Conservation (phyloP, 2,113 vertebrate genomes). For the Rhabdomys dilectus region DNA sequence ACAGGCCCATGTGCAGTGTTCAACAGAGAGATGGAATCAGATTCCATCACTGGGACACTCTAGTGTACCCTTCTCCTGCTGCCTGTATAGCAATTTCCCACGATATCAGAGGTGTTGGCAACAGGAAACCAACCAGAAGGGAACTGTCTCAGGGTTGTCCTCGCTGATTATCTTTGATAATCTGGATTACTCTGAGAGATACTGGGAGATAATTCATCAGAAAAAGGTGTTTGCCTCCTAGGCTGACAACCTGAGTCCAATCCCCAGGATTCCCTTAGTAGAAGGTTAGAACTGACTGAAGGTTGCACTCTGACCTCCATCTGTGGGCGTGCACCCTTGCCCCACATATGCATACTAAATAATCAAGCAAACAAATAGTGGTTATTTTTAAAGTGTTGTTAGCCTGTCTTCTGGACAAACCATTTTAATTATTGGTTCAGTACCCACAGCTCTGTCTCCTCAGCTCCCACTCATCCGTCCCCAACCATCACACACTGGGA, state of each 20-base stretch:
- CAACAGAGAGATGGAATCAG: background rate
- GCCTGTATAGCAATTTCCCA: background rate
- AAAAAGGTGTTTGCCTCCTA: background rate
- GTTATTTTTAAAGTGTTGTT: background rate
- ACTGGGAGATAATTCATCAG: background rate
- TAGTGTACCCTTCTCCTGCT: background rate
- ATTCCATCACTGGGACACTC: background rate
- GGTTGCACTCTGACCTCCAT: background rate
- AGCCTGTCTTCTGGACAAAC: conserved; percentile 40
- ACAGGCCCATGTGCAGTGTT: background rate
- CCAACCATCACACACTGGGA: background rate
- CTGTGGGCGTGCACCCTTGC: background rate
- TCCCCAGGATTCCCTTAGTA: background rate
- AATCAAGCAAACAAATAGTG: background rate
- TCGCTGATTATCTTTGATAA: background rate
- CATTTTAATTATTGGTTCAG: background rate
- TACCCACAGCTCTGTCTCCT: background rate
- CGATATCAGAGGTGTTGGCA: background rate
- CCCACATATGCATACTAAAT: background rate
- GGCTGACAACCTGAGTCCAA: background rate
- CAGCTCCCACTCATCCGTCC: background rate
- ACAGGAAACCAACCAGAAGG: background rate
- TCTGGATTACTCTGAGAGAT: background rate
- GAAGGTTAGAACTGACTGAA: background rate
- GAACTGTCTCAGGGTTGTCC: background rate